Conservation (phyloP, 2,888 invertebrate species). For the Ophioninae sp. region DNA sequence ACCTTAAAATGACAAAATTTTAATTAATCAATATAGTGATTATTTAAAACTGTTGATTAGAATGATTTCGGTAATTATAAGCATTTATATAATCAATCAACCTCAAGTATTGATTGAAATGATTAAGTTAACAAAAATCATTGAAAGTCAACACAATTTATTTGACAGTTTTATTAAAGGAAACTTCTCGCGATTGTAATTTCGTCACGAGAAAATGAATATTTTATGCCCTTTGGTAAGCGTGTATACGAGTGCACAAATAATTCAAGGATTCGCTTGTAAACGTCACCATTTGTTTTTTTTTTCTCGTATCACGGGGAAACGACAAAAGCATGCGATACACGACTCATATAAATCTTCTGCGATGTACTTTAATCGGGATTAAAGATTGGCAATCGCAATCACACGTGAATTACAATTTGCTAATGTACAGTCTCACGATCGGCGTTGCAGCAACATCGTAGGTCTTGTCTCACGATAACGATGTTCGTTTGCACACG, state of each 20-base stretch:
- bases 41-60: too few relatives aligned
- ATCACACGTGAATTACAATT: constrained; percentile 63
- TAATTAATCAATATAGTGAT: too few relatives aligned
- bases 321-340: constrained; percentile 11
- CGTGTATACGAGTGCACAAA: not conserved
- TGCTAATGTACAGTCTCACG: constrained; percentile 62
- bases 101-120: too few relatives aligned
- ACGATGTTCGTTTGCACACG: constrained; percentile 17
- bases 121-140: not conserved
- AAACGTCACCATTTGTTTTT: constrained; percentile 10
- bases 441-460: constrained; percentile 57
- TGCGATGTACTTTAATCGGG: constrained; percentile 49
- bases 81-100: too few relatives aligned
- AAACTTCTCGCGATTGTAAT: not conserved
- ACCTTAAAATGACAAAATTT: too few relatives aligned
- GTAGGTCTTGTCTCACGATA: constrained; percentile 43
- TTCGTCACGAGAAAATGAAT: not conserved
- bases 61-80: too few relatives aligned
- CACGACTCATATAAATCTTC: constrained; percentile 44
- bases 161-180: not conserved
- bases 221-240: constrained; percentile 7
- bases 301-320: constrained; percentile 5
- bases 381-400: constrained; percentile 61
- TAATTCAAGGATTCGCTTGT: constrained; percentile 44
- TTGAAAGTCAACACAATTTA: not conserved